A percentile compares a stretch with the other conserved stretches of the same genome.
These are phyloP conservation scores for Tiliacea citrago DNA, from an alignment of 2,888 invertebrate genomes.

Conservation along the genomic window DNA sequence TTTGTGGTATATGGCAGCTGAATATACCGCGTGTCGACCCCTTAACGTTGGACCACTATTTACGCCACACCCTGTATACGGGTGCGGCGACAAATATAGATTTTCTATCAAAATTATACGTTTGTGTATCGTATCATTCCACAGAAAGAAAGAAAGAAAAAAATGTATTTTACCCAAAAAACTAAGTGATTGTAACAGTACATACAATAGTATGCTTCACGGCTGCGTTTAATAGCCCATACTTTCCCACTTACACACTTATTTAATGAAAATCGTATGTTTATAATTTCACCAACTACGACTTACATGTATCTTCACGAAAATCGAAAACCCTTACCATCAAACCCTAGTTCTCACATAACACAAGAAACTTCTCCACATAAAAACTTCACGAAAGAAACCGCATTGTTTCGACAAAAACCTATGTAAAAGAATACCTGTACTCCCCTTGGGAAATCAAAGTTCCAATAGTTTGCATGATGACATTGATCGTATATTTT, in stretches of 20 bases:
- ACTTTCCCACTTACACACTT: too few relatives aligned
- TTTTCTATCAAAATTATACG: too few relatives aligned
- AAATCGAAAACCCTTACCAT: background rate
- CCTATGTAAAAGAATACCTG: conserved; percentile 53
- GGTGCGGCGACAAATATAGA: too few relatives aligned
- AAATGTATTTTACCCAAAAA: too few relatives aligned
- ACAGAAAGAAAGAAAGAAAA: too few relatives aligned
- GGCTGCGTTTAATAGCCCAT: background rate
- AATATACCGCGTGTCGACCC: too few relatives aligned
- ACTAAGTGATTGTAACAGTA: too few relatives aligned
- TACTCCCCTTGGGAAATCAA: conserved; percentile 79
- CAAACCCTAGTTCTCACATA: background rate
- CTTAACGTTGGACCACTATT: too few relatives aligned
- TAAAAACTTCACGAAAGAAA: conserved; percentile 30
- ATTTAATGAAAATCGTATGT: background rate
- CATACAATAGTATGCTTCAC: too few relatives aligned
- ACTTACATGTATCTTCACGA: background rate
- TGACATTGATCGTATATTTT: conserved; percentile 77
- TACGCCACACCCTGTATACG: too few relatives aligned
- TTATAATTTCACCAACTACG: background rate
- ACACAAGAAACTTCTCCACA: conserved; percentile 6
- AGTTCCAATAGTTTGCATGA: conserved; percentile 75
- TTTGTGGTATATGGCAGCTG: too few relatives aligned
- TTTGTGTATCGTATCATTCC: too few relatives aligned
- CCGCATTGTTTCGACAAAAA: conserved; percentile 52